phyloP scores from a whole-genome alignment of 2,113 vertebrate species.

The Montifringilla adamsi region DNA sequence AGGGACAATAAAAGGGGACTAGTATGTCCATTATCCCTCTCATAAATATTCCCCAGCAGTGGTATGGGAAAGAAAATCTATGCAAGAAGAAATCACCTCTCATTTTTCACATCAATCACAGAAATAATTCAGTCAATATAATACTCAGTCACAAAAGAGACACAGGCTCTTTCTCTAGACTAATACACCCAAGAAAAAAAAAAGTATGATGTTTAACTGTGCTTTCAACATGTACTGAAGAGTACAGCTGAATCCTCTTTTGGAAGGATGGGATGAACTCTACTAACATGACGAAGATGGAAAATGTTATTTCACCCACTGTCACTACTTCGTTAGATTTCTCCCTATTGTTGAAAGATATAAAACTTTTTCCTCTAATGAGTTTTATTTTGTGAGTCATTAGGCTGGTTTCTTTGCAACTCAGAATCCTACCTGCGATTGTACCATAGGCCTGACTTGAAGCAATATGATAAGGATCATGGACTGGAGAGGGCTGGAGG shows the following conservation, averaged over 20 bases:
- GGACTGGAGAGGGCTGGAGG: neutral
- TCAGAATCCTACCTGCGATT: neutral
- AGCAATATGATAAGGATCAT: neutral
- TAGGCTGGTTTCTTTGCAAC: neutral
- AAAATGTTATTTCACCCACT: conserved; percentile 17
- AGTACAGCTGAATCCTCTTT: neutral
- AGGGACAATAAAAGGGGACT: neutral
- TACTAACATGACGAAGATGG: neutral
- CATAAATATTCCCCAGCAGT: neutral
- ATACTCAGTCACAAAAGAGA: neutral
- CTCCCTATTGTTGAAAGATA: neutral
- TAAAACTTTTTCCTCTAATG: neutral
- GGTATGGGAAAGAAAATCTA: neutral
- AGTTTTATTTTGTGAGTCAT: conserved; percentile 22
- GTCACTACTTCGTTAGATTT: conserved; percentile 35
- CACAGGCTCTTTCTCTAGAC: neutral
- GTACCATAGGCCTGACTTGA: neutral
- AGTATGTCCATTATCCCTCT: neutral
- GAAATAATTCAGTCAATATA: neutral
- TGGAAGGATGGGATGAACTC: neutral
- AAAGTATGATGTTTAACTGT: neutral
- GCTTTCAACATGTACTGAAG: neutral
- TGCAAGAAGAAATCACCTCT: neutral
- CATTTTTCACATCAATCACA: neutral
- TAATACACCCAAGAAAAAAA: neutral